Evolutionary conservation across 2,888 invertebrate genomes (phyloP), one percentile per base, ranked within the genome.

Genomic region (Xanthostigma xanthostigma): DNA sequence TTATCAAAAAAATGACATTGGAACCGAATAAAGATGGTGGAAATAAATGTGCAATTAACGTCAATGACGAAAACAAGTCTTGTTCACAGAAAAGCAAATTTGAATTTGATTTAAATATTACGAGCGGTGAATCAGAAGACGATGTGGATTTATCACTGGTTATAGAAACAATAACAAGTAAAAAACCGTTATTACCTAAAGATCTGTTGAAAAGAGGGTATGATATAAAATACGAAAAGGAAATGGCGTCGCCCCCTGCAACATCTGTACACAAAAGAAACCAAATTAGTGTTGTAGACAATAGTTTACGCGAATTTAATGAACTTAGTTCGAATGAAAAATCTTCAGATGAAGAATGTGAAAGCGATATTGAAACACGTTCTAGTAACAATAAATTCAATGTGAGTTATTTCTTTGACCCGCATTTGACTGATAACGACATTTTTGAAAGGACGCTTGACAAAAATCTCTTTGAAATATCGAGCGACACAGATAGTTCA

Each of bases 371-470:
- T 44, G 35, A 44, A 44, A 1, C 27, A 6, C 6, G 13, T 9
- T 44, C 41, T 12, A 11, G 17, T 11, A 34, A 17, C 9, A 44
- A 42, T 34, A 44, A 34, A 36, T 27, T 17, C n/a, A 44, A 50
- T 40, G 40, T 39, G 58, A 77, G 76, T 58, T 71, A 70, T 60
- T 78, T 78, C 54, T 77, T 77, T 56, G 72, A 71, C 54, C 65
- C 65, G 53, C 54, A 68, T 46, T 67, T 67, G 2, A 69, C 65
- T 42, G 70, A 69, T 37, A 63, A 68, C n/a, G 79, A 81, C 61
- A 71, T 73, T 10, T 81, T 81, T 58, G 80, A 81, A 62, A 69
- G 73, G 57, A 72, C 78, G 4, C 61, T 80, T 50, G 56, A 61
- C 48, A 48, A 36, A 40, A 36, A 12, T 27, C 27, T 27, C 6